A percentile compares a stretch with the other conserved stretches of the same genome.
phyloP scores from a whole-genome alignment of 2,113 vertebrate species.

The Corvus moneduloides region DNA sequence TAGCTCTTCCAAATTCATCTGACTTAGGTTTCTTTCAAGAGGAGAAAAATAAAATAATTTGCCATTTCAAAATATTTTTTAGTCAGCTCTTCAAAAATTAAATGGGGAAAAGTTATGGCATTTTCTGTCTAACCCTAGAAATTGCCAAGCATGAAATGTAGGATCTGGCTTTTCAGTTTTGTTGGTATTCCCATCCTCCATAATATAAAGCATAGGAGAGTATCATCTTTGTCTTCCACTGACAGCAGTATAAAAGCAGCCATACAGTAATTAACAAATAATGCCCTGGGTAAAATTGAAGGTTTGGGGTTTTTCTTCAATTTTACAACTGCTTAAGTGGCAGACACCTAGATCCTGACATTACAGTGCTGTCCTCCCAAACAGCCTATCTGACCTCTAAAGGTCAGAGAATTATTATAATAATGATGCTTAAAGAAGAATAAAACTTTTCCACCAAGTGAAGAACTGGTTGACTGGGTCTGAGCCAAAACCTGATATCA shows the following conservation, averaged over 20 bases:
- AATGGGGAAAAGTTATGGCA: background rate
- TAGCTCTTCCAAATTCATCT: background rate
- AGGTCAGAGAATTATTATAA: background rate
- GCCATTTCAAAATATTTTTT: background rate
- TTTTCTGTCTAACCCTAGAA: background rate
- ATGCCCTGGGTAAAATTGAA: background rate
- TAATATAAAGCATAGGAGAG: background rate
- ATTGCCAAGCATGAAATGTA: background rate
- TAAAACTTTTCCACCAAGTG: background rate
- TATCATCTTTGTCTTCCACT: background rate
- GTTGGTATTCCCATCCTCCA: background rate
- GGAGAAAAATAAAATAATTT: background rate
- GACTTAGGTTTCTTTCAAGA: background rate
- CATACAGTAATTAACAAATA: background rate
- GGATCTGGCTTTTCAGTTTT: background rate
- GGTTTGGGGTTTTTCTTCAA: background rate
- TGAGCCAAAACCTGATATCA: background rate
- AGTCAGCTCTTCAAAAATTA: background rate
- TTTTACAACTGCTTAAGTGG: background rate
- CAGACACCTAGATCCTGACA: background rate
- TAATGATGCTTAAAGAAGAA: background rate
- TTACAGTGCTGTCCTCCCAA: background rate
- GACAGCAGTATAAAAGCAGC: background rate
- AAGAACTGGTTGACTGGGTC: background rate
- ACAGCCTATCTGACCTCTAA: background rate